A percentile compares a stretch with the other conserved stretches of the same genome.
phyloP scores from a whole-genome alignment of 2,113 vertebrate species.

The Apodemus speciosus region DNA sequence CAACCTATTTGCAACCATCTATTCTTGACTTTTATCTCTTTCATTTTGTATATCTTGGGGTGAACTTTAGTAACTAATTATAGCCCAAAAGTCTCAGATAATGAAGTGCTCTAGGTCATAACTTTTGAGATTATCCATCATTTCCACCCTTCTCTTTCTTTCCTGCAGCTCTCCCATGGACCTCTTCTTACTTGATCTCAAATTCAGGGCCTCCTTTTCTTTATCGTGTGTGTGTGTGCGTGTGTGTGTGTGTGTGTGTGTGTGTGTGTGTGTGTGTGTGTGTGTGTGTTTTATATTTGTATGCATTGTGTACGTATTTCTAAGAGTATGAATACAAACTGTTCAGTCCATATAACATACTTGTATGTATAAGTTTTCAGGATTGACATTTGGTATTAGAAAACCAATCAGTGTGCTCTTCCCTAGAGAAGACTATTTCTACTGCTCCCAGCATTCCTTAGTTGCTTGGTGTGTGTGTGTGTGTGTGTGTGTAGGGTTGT shows the following conservation, averaged over 20 bases:
- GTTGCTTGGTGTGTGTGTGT: background rate
- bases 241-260: too few species aligned
- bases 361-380: background rate
- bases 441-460: background rate
- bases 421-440: background rate
- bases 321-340: background rate
- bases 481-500: background rate
- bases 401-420: background rate
- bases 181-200: background rate
- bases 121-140: background rate
- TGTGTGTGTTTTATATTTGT: background rate
- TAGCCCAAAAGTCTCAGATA: background rate
- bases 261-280: background rate
- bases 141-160: background rate
- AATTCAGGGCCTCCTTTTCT: background rate
- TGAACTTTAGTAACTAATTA: constrained; percentile 11
- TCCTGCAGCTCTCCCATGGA: background rate
- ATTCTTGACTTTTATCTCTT: background rate
- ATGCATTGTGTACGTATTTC: background rate
- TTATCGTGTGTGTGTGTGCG: background rate
- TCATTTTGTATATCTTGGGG: background rate
- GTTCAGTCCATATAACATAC: background rate
- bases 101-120: background rate
- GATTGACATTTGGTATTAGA: background rate
- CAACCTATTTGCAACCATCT: background rate